These are phyloP conservation scores for Siniperca obscura DNA, from an alignment of 2,797 vertebrate genomes.

Conservation along the genomic window DNA sequence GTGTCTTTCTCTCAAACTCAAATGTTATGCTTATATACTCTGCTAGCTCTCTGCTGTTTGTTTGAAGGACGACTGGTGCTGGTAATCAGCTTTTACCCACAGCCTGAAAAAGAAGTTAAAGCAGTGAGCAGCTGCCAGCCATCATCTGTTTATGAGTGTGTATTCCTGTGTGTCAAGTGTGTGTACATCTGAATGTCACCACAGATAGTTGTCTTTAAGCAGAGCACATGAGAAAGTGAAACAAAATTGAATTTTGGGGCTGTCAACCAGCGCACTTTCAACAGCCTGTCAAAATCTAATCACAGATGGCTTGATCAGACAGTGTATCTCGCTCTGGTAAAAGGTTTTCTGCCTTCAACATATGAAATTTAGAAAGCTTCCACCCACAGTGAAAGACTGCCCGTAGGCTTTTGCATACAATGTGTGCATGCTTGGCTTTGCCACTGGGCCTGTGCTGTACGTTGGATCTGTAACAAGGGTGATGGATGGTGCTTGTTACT, in stretches of 20 bases:
- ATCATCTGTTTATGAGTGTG: constrained; percentile 21
- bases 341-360: constrained; percentile 57
- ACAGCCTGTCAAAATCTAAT: constrained; percentile 73
- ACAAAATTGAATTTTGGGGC: constrained; percentile 74
- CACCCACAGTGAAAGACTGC: constrained; percentile 62
- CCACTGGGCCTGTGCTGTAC: constrained; percentile 45
- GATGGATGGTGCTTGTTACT: constrained; percentile 82
- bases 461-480: constrained; percentile 64
- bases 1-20: constrained; percentile 24
- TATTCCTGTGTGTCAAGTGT: constrained; percentile 20
- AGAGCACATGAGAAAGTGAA: constrained; percentile 58
- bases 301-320: constrained; percentile 75
- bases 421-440: constrained; percentile 63
- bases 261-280: constrained; percentile 65
- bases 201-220: constrained; percentile 59
- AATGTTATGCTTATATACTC: constrained; percentile 30
- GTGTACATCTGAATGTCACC: constrained; percentile 54
- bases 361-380: constrained; percentile 67
- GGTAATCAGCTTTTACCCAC: constrained; percentile 75
- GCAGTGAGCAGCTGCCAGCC: constrained; percentile 63
- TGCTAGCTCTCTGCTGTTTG: constrained; percentile 60
- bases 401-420: constrained; percentile 64
- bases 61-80: constrained; percentile 58
- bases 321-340: constrained; percentile 56
- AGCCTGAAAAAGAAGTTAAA: constrained; percentile 60